phyloP scores from a whole-genome alignment of 2,797 vertebrate genomes.

The Peromyscus nudipes region DNA sequence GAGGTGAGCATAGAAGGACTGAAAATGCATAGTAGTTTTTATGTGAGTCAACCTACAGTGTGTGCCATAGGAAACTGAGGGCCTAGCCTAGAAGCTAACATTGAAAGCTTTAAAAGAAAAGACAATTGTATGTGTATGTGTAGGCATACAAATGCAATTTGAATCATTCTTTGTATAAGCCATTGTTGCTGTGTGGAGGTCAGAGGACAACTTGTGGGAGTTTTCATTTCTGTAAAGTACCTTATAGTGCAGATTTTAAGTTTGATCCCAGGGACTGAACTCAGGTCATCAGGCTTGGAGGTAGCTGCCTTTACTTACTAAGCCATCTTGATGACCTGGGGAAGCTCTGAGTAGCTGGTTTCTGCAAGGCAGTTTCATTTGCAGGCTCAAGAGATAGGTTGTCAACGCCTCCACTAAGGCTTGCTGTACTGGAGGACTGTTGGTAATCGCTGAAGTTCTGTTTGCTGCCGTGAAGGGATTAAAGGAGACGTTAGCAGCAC shows the following conservation, averaged over 20 bases:
- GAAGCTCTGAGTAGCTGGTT: neutral
- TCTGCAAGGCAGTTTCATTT: neutral
- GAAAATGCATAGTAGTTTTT: neutral
- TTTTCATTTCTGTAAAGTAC: neutral
- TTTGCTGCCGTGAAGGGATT: constrained; percentile 14
- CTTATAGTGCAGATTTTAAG: neutral
- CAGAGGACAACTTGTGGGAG: neutral
- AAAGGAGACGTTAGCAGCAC: neutral
- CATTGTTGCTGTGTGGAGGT: neutral
- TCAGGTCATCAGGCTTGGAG: neutral
- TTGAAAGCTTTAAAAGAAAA: neutral
- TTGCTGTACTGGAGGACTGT: neutral
- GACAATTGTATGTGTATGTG: neutral
- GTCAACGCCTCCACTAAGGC: neutral
- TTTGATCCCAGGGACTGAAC: neutral
- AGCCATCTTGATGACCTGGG: neutral
- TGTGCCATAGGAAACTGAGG: neutral
- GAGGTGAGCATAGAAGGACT: neutral
- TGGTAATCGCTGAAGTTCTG: constrained; percentile 14
- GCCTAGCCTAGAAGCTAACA: neutral
- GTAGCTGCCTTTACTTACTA: neutral
- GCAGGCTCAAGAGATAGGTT: constrained; percentile 36
- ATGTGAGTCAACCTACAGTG: neutral
- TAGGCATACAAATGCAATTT: neutral
- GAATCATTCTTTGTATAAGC: neutral